Evolutionary conservation across 2,113 vertebrate species (phyloP), one percentile per base, ranked within the genome.

Genomic region (Lepisosteus osseus): DNA sequence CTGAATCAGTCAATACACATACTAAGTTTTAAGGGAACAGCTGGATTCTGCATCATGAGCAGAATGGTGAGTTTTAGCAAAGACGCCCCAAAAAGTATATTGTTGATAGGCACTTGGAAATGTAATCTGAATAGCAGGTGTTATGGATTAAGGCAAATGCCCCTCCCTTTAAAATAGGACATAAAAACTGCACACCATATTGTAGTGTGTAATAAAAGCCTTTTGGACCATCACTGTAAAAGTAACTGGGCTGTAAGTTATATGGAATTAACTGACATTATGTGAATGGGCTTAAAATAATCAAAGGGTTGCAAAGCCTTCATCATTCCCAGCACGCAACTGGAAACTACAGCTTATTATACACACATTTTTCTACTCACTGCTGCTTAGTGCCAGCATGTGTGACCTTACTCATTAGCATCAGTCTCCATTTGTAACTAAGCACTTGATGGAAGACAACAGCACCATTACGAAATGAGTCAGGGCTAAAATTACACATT

Each of bases 51-150:
- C 1, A 29, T 29, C 29, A 29, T 29, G 29, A 29, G 29, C 29
- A 29, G 29, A 29, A 29, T 29, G 29, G 29, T 29, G 29, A 29
- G 29, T 29, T 15, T n/a, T 55, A 3, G 6, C 29, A 54, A 43
- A 54, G 12, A 11, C n/a, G 47, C 14, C 29, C 44, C 17, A 45
- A 68, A 68, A 41, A 45, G 51, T 40, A 4, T 41, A 41, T 41
- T 68, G 17, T 55, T 51, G 47, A 68, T 54, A 68, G 51, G 13
- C 41, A 43, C 45, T 15, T 7, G 9, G 6, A 54, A 64, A 72
- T n/a, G 64, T 72, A 17, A 55, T 65, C 65, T 72, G 51, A 7
- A 65, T 40, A 72, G 65, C 70, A 65, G 51, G 62, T 65, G 63
- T 70, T 7, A 59, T 59, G 55, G 68, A 64, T 71, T 64, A 64